Base-by-base conservation (phyloP, 2,888 invertebrate genomes). In the Agonopterix alstromeriana region DNA sequence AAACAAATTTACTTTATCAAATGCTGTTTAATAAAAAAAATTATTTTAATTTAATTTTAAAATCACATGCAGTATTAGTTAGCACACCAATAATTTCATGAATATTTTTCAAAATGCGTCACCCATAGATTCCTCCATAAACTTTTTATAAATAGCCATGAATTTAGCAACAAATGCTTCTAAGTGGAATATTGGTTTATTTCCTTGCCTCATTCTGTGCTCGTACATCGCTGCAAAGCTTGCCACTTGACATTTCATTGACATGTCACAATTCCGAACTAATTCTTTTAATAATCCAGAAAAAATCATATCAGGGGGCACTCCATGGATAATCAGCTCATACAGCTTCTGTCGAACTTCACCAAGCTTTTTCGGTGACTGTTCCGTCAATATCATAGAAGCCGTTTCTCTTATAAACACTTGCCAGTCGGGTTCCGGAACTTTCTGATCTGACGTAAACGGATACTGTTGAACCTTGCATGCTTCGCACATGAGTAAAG, bases 101-200 rank as follows among this genome's bases (percentile, higher is more conserved):
- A 27, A 27, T 27, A 27, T 27, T 27, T 27, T 27, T 38, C 61
- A 90, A 68, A 90, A 90, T 45, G 85, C 90, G 65, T 87, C 92
- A 48, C 89, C 91, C 58, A 93, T 70, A 14, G 91, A 91, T 63
- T 94, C 93, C 72, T 95, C 95, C 74, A 97, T 91, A 74, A 95
- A 97, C 63, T 94, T 93, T 69, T 97, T 96, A 74, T 98, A 98
- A 59, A 97, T 93, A 36, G 94, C 92, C 99, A 99, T 99, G 76
- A 98, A 98, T 63, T 95, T 95, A 0, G 97, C 97, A 45, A 98
- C 94, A 89, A 99, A 99, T 2, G 98, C 98, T 82, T 99, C 99
- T 47, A 99, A 89, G 77, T 99, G 99, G 70, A 97, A 98, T 64
- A 99, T 98, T 14, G 95, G 93, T 82, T 99, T 99, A 63, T 95